These are phyloP conservation scores for Euphydryas editha DNA, from an alignment of 2,888 invertebrate genomes.

Conservation along the genomic window DNA sequence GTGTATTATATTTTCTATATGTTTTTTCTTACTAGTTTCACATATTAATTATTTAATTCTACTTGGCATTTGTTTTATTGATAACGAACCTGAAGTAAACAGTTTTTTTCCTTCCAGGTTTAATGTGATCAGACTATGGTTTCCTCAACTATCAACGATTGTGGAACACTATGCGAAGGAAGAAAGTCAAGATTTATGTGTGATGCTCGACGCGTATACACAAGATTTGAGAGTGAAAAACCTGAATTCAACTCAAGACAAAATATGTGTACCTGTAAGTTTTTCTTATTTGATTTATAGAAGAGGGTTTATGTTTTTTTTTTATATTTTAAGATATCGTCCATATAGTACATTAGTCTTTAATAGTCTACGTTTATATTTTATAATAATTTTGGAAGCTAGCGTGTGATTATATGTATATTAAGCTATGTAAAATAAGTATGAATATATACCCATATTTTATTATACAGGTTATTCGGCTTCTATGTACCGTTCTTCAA, in stretches of 20 bases:
- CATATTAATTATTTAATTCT: too few relatives aligned
- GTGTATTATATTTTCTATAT: too few relatives aligned
- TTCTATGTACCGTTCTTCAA: too few relatives aligned
- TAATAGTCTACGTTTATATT: too few relatives aligned
- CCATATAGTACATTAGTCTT: too few relatives aligned
- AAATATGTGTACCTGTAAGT: slow-evolving; percentile 41
- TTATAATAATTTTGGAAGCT: too few relatives aligned
- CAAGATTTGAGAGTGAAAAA: slow-evolving; percentile 47
- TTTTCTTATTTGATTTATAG: not conserved
- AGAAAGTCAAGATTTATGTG: slow-evolving; percentile 59
- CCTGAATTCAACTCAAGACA: slow-evolving; percentile 24
- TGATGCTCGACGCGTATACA: slow-evolving; percentile 68
- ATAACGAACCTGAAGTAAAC: not conserved
- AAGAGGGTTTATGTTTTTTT: not conserved
- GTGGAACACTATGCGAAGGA: slow-evolving; percentile 64
- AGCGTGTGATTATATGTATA: too few relatives aligned
- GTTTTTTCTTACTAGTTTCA: too few relatives aligned
- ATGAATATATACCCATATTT: too few relatives aligned
- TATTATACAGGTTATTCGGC: too few relatives aligned
- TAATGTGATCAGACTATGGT: slow-evolving; percentile 72
- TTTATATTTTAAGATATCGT: not conserved
- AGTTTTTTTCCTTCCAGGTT: slow-evolving; percentile 57
- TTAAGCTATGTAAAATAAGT: too few relatives aligned
- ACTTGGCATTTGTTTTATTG: too few relatives aligned
- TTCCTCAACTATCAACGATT: slow-evolving; percentile 72